Evolutionary conservation across 1,140 invertebrate genomes (phyloP).

Genomic region (Pogonus chalceus): DNA sequence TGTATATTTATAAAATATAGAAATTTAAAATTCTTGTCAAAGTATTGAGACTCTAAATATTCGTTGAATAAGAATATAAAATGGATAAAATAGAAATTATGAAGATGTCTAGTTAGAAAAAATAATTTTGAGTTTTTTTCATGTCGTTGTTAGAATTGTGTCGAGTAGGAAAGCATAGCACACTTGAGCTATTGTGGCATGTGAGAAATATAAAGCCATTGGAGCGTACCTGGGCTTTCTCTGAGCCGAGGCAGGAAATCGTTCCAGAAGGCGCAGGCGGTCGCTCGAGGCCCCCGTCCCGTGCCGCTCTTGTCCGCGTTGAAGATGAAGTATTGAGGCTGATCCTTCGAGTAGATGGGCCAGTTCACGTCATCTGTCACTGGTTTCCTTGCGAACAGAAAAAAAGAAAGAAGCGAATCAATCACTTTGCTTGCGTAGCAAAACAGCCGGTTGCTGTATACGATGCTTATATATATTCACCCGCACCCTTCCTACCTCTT

Average conservation of each 20-base stretch:
- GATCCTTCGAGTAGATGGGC: slow-evolving; percentile 75
- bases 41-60: not conserved
- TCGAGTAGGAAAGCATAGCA: not conserved
- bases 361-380: slow-evolving; percentile 70
- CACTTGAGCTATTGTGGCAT: not conserved
- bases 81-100: not conserved
- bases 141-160: not conserved
- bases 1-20: no score
- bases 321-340: slow-evolving; percentile 82
- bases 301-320: slow-evolving; percentile 62
- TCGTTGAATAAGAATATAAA: not conserved
- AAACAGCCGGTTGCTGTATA: not conserved
- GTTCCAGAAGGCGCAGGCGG: slow-evolving; percentile 92
- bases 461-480: no score
- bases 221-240: slow-evolving; percentile 59
- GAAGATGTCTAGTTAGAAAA: not conserved
- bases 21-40: no score
- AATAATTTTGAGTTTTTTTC: not conserved
- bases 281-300: slow-evolving; percentile 71
- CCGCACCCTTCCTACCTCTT: not conserved
- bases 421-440: slow-evolving; percentile 4
- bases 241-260: slow-evolving; percentile 79
- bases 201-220: slow-evolving; percentile 14
- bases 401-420: not conserved
- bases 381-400: slow-evolving; percentile 56